These are phyloP conservation scores for Abrostola tripartita DNA, from an alignment of 2,888 invertebrate genomes.

Conservation along the genomic window DNA sequence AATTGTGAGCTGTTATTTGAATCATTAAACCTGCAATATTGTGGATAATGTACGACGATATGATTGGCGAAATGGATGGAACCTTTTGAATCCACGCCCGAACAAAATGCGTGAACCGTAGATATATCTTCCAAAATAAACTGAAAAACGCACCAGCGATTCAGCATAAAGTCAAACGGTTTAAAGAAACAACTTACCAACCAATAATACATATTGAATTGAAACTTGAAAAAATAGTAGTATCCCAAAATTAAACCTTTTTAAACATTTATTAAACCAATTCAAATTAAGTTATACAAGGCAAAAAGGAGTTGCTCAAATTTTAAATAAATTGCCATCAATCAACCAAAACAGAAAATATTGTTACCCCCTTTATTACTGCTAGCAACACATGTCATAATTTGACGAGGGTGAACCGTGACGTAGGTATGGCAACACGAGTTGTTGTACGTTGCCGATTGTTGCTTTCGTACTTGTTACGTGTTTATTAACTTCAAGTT, in stretches of 20 bases:
- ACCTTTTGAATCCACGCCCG: too few relatives aligned
- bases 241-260: not conserved
- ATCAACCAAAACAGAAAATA: conserved; percentile 16
- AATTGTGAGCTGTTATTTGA: too few relatives aligned
- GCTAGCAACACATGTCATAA: conserved; percentile 51
- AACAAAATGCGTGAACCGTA: too few relatives aligned
- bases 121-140: too few relatives aligned
- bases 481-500: not conserved
- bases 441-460: conserved; percentile 32
- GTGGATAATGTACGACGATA: too few relatives aligned
- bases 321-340: conserved; percentile 34
- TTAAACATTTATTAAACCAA: conserved; percentile 11
- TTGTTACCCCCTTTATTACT: conserved; percentile 35
- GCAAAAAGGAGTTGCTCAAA: conserved; percentile 4
- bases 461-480: conserved; percentile 31
- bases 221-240: too few relatives aligned
- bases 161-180: too few relatives aligned
- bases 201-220: too few relatives aligned
- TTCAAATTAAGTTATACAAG: conserved; percentile 9
- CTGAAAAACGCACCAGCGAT: too few relatives aligned
- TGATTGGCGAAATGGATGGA: too few relatives aligned
- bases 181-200: too few relatives aligned
- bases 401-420: conserved; percentile 49
- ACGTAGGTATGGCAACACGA: conserved; percentile 45
- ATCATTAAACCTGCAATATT: too few relatives aligned